Base-by-base conservation (phyloP, 2,797 vertebrate genomes). In the Lophius americanus region DNA sequence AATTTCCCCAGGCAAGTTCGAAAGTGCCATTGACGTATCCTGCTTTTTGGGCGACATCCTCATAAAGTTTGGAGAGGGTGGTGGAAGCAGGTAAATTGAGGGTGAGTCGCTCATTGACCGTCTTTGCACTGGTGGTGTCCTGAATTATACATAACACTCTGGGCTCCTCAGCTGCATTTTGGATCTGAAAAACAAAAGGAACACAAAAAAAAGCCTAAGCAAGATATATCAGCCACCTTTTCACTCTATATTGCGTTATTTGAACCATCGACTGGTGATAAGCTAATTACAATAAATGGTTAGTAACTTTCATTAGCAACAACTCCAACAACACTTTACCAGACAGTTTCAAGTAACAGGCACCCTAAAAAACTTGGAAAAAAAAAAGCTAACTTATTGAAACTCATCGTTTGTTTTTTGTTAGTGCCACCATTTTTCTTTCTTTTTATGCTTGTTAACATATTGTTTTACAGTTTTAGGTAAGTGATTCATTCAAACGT, bases 81-180 rank as follows among this genome's bases (percentile, higher is more conserved):
- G 97, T 99, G 82, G 98, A 99, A 41, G 95, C 97, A 7, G 98
- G 98, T 67, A 99, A 90, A 91, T 99, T 99, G 77, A 98, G 88
- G 9, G 97, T 97, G 73, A 99, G 92, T 47, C 94, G 94, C 84
- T 98, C 97, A 23, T 93, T 97, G 83, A 98, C 92, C 0, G 95
- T 95, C 90, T 95, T 98, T 60, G 94, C 93, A 69, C 95, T 98
- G 73, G 98, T 99, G 83, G 93, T 98, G 92, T 99, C 98, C 91
- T 98, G 97, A 76, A 99, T 93, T 61, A 99, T 99, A 81, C 98
- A 99, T 90, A 99, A 93, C 90, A 97, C 96, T 88, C 98, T 90
- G 60, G 96, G 96, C 87, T 99, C 98, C 85, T 99, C 98, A 4
- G 97, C 98, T 85, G 97, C 98, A 93, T 96, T 97, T 81, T 98